Conservation (phyloP, 1,140 invertebrate species). For the Micrasema minimum region DNA sequence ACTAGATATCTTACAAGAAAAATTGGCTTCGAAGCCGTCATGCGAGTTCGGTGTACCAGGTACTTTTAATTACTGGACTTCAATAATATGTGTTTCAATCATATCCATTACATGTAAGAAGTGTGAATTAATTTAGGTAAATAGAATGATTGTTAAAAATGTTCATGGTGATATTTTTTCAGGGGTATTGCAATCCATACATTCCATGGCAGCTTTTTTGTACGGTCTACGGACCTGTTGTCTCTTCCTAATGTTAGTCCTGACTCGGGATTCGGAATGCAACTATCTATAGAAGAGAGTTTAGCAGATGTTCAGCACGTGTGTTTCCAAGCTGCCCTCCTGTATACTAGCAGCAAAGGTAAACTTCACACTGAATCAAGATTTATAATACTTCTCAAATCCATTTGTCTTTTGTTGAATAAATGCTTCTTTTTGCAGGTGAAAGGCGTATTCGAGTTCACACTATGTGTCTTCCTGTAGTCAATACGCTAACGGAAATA, state of each 20-base stretch:
- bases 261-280: conserved; percentile 98
- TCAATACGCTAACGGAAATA: conserved; percentile 84
- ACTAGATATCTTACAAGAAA: conserved; percentile 94
- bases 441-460: conserved; percentile 98
- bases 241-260: conserved; percentile 98
- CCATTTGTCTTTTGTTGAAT: not conserved
- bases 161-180: conserved; percentile 14
- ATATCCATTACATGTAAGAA: too few species aligned
- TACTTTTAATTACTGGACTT: too few species aligned
- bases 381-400: conserved; percentile 5
- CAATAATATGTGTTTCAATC: too few species aligned
- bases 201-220: conserved; percentile 99
- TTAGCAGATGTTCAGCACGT: conserved; percentile 87
- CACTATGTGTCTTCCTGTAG: conserved; percentile 93
- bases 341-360: conserved; percentile 99
- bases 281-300: conserved; percentile 94
- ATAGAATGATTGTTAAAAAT: too few species aligned
- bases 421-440: conserved; percentile 68
- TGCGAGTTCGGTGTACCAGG: conserved; percentile 95
- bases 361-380: conserved; percentile 31
- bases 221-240: conserved; percentile 95
- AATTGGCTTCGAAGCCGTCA: conserved; percentile 99
- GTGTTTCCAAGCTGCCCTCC: conserved; percentile 96
- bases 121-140: not conserved
- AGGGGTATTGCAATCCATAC: conserved; percentile 94